Percentiles rank a stretch among this genome's conserved stretches.
Evolutionary conservation across 64 coral and sea anemone genomes (phyloP).

Genomic region (Montipora sp.): DNA sequence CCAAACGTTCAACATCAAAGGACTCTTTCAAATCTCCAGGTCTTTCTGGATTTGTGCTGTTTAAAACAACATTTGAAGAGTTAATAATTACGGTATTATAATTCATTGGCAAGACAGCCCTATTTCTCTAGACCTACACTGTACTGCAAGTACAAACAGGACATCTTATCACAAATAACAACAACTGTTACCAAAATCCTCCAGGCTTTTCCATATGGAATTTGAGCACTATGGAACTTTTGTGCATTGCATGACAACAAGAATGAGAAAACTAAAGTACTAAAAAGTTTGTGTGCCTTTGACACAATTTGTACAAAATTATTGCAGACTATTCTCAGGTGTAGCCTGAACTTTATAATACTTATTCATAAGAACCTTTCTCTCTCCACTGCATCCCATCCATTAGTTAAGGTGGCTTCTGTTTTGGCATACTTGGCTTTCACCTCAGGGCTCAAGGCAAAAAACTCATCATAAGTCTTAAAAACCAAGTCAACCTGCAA

Average conservation of each 20-base stretch:
- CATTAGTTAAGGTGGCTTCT: conserved; percentile 10
- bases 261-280: too few species aligned
- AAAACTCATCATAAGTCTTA: conserved; percentile 45
- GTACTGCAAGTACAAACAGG: too few species aligned
- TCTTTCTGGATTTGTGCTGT: conserved; percentile 68
- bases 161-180: too few species aligned
- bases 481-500: conserved; percentile 49
- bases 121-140: background rate
- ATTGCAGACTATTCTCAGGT: background rate
- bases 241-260: too few species aligned
- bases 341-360: background rate
- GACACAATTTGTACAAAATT: too few species aligned
- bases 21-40: conserved; percentile 85
- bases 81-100: too few species aligned
- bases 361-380: background rate
- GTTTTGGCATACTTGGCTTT: conserved; percentile 68
- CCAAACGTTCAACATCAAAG: conserved; percentile 74
- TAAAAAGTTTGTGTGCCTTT: too few species aligned
- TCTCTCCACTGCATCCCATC: conserved; percentile 71
- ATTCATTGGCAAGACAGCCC: too few species aligned
- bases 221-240: too few species aligned
- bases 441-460: conserved; percentile 48
- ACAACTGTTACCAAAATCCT: too few species aligned
- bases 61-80: background rate
- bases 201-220: too few species aligned